These are phyloP conservation scores for Ephestia elutella DNA, from an alignment of 1,140 invertebrate genomes.

Conservation along the genomic window DNA sequence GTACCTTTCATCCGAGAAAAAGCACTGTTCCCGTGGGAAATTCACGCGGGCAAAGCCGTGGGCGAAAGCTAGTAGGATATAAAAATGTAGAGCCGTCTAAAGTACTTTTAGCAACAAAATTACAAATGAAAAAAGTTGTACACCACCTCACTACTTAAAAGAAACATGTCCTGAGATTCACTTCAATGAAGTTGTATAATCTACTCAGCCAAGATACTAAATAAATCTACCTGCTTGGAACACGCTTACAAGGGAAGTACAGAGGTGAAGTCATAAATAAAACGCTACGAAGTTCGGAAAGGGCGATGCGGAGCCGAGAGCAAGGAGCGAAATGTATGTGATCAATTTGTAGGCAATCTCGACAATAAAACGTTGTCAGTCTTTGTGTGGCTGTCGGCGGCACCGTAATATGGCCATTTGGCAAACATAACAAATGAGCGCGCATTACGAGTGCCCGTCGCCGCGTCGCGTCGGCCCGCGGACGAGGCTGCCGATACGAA, in stretches of 20 bases:
- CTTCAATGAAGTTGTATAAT: not conserved
- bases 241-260: constrained; percentile 1
- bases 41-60: no score
- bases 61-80: no score
- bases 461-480: not conserved
- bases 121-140: no score
- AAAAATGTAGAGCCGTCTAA: no score
- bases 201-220: not conserved
- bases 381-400: constrained; percentile 60
- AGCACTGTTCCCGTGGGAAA: no score
- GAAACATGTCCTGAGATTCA: not conserved
- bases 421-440: constrained; percentile 65
- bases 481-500: not conserved
- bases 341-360: constrained; percentile 68
- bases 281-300: not conserved
- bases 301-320: constrained; percentile 22
- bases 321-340: constrained; percentile 35
- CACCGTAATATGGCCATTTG: constrained; percentile 53
- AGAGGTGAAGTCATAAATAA: constrained; percentile 6
- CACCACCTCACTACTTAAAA: no score
- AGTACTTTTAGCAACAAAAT: no score
- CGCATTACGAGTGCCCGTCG: constrained; percentile 41
- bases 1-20: no score
- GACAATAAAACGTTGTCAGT: constrained; percentile 64
- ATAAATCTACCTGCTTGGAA: not conserved